Evolutionary conservation across 1,140 invertebrate species (phyloP).

Genomic region (Stegodyphus dumicola): DNA sequence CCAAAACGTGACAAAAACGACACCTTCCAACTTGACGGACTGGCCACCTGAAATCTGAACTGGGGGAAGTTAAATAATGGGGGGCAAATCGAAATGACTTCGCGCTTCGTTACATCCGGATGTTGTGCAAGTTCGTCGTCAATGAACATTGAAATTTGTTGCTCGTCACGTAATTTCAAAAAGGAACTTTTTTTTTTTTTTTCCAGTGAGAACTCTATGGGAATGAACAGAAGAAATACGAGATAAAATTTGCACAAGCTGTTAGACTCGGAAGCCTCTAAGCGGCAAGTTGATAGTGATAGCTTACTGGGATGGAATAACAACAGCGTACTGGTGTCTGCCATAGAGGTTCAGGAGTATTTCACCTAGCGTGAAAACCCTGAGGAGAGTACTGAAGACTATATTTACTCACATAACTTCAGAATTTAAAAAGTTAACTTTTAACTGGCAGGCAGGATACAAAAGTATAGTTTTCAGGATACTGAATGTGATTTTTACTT

Average conservation of each 20-base stretch:
- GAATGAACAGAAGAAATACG: neutral
- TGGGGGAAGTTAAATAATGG: neutral
- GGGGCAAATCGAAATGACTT: neutral
- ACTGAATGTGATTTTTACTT: too few species aligned
- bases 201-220: constrained; percentile 4
- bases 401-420: too few species aligned
- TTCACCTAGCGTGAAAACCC: too few species aligned
- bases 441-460: too few species aligned
- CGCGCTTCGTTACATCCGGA: constrained; percentile 36
- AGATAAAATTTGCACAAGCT: constrained; percentile 4
- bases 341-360: too few species aligned
- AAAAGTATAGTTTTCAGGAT: too few species aligned
- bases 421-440: too few species aligned
- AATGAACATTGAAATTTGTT: constrained; percentile 46
- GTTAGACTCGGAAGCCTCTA: too few species aligned
- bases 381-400: too few species aligned
- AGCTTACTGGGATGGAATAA: too few species aligned
- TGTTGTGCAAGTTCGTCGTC: constrained; percentile 43
- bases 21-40: neutral
- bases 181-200: neutral
- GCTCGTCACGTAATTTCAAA: constrained; percentile 20
- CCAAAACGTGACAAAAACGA: constrained; percentile 45
- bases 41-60: neutral
- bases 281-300: too few species aligned
- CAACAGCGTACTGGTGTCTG: too few species aligned